These are phyloP conservation scores for Melanerpes aurifrons DNA, from an alignment of 2,113 vertebrate genomes.

Conservation along the genomic window DNA sequence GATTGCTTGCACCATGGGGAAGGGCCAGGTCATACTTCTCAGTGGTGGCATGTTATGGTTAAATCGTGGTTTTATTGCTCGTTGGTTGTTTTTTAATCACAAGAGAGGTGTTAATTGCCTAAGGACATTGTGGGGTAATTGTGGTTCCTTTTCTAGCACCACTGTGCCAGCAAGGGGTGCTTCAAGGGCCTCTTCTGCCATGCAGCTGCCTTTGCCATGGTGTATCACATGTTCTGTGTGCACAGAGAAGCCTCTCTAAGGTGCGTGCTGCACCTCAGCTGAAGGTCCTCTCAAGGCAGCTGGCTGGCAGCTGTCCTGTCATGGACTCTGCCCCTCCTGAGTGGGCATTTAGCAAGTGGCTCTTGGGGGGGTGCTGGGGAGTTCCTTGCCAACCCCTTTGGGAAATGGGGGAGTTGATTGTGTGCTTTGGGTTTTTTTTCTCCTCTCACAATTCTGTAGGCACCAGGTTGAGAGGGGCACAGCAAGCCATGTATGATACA, in stretches of 20 bases:
- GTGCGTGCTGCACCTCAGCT: neutral
- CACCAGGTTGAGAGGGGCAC: conserved; percentile 34
- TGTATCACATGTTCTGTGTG: neutral
- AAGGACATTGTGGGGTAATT: neutral
- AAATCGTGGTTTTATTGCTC: too few species aligned
- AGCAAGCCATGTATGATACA: conserved; percentile 77
- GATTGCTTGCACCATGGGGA: neutral
- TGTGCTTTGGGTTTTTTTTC: neutral
- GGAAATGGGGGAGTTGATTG: neutral
- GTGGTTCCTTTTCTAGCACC: neutral
- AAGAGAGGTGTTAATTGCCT: neutral
- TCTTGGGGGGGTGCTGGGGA: neutral
- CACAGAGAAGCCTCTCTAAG: neutral
- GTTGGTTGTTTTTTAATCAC: too few species aligned
- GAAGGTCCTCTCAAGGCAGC: neutral
- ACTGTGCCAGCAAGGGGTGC: neutral
- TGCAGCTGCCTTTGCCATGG: neutral
- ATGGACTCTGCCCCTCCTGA: neutral
- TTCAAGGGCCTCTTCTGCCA: neutral
- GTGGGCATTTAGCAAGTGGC: neutral
- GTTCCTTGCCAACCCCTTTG: neutral
- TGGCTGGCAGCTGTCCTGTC: neutral
- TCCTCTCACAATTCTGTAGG: conserved; percentile 45
- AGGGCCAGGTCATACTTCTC: neutral
- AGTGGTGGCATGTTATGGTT: too few species aligned